Evolutionary conservation across 2,888 invertebrate genomes (phyloP).

Genomic region (Stenichneumon culpator): DNA sequence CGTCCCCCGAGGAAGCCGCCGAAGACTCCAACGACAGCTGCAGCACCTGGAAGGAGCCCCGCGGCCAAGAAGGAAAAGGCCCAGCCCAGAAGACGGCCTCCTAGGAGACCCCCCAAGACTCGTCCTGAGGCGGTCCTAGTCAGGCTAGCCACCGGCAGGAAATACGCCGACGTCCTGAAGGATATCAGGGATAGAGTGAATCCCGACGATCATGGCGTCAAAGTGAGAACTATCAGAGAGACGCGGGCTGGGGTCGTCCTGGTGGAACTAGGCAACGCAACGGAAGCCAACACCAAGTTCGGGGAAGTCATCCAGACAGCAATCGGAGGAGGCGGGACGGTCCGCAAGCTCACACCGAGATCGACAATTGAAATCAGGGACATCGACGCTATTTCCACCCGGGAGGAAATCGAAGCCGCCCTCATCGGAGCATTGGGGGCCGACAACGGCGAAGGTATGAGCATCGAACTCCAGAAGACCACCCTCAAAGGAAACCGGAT

Average conservation of each 20-base stretch:
- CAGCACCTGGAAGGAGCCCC: too few relatives aligned
- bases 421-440: constrained; percentile 20
- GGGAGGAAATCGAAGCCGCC: constrained; percentile 9
- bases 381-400: constrained; percentile 15
- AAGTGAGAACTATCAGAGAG: background rate
- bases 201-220: too few relatives aligned
- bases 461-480: too few relatives aligned
- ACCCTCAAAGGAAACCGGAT: too few relatives aligned
- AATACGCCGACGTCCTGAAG: background rate
- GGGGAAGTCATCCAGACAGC: constrained; percentile 1
- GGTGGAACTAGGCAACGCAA: constrained; percentile 9
- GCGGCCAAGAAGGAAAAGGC: too few relatives aligned
- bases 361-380: constrained; percentile 26
- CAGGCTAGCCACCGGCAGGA: too few relatives aligned
- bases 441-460: background rate
- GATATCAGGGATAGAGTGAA: background rate
- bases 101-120: too few relatives aligned
- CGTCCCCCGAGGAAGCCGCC: too few relatives aligned
- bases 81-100: too few relatives aligned
- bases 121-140: too few relatives aligned
- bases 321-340: constrained; percentile 1
- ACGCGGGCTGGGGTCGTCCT: constrained; percentile 3
- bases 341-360: constrained; percentile 6
- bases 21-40: too few relatives aligned
- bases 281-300: constrained; percentile 4